Base-by-base conservation (phyloP, 2,888 invertebrate species). In the Taenaris catops region DNA sequence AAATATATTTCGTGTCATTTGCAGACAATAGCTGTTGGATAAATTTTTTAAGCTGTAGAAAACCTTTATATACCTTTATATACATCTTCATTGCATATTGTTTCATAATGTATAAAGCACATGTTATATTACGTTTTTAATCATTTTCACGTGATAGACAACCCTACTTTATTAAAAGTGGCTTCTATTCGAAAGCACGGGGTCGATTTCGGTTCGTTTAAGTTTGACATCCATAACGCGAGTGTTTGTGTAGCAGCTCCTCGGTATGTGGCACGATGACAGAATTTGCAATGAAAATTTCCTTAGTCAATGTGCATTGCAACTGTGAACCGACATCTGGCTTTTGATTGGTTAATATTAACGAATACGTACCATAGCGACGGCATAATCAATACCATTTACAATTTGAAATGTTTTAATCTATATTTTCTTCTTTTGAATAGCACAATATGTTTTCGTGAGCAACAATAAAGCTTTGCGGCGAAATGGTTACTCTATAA, bases 251-350 rank as follows among this genome's bases (percentile, higher is more conserved):
- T 56, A 73, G 59, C 53, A 58, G 53, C 59, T 68, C 58, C 62
- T 59, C 62, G 55, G 62, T 63, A 64, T 67, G 65, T 60, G 59
- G 69, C 61, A 75, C 80, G 71, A 71, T 71, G 65, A 63, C 70
- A 63, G 80, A 81, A 80, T 80, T 79, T 80, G 79, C 78, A 78
- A 81, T 79, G 79, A 80, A 79, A 80, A 80, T 81, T 72, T 71
- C 69, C 69, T 65, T 58, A 66, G 68, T 68, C 72, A 70, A 67
- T 69, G 63, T 75, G 67, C 68, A 68, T 55, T 75, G 74, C 73
- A 69, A 70, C 69, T 68, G 71, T 58, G 66, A 69, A 65, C 59
- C 63, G 65, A 67, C 73, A 71, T 71, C 63, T 71, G 67, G 63
- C 52, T 53, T 53, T 59, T 55, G 58, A 53, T 51, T 52, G 55